Base-by-base conservation (phyloP, 1,140 invertebrate species). In the Mycetomoellerius zeteki region DNA sequence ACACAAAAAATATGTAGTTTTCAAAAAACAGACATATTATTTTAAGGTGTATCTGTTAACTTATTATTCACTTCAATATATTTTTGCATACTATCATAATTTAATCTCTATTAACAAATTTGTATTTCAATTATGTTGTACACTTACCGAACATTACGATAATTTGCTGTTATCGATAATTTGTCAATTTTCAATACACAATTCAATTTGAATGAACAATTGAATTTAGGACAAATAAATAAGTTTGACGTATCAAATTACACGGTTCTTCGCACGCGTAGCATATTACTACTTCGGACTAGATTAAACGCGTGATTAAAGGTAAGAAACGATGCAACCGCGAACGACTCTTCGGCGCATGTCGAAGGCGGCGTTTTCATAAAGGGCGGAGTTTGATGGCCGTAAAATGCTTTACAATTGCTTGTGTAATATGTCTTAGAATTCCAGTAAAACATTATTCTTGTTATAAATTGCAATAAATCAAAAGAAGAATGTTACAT, bases 311-410 rank as follows among this genome's bases (percentile, higher is more conserved):
- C n/a, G 56, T 60, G 86, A 89, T 92, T 89, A 80, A 64, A 84
- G 81, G 86, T 86, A 86, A 87, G 76, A 90, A 86, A 71, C n/a
- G 58, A 71, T 69, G 69, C 47, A 75, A 52, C 27, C 14, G 33
- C 30, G 56, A 56, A 86, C 75, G 43, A 60, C 72, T 69, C 84
- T 80, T 14, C 30, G 71, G 93, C 93, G 93, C 93, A 93, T 93
- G 92, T 86, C 88, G 78, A 64, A 88, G 92, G 92, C 88, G 90
- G 90, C 27, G 90, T 92, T 90, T 73, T 88, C 67, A 33, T 76
- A 69, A 33, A 86, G 89, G 93, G 93, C 92, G 93, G 93, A 93
- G 93, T 92, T 92, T 91, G 30, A 82, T 78, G 64, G 62, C 69
- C 54, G 71, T 89, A 81, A 81, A 72, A 78, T 75, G 50, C 72